Evolutionary conservation across 2,888 invertebrate genomes (phyloP), one percentile per base, ranked within the genome.

Genomic region (Pseudanteris insignis): DNA sequence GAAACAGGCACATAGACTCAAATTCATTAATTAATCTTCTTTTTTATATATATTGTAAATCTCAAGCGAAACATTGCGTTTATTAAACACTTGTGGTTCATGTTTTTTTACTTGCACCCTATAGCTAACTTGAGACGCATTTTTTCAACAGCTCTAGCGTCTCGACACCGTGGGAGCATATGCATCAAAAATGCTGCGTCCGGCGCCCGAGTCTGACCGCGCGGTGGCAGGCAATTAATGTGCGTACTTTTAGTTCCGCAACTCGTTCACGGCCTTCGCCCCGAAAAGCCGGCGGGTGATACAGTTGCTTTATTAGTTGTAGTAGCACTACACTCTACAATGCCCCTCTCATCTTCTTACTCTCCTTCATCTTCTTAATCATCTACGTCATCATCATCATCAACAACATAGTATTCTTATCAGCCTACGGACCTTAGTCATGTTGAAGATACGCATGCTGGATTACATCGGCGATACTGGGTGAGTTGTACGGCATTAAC

Each of bases 391-490:
- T n/a, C n/a, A n/a, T n/a, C n/a, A n/a, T n/a, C n/a, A n/a, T n/a
- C n/a, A n/a, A n/a, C n/a, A n/a, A n/a, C n/a, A n/a, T n/a, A n/a
- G n/a, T n/a, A n/a, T n/a, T n/a, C n/a, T n/a, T n/a, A n/a, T n/a
- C n/a, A n/a, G n/a, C n/a, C n/a, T n/a, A n/a, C n/a, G n/a, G n/a
- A n/a, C n/a, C n/a, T n/a, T n/a, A n/a, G 67, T 50, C 59, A 79
- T 78, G 78, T 69, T 79, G 67, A 79, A 77, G 67, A 77, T 79
- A 70, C 76, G 77, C 54, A 78, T 78, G 78, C 67, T 78, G 72
- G 78, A 79, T 73, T 79, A 78, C 68, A 78, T 78, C 64, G 76
- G 75, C 43, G 78, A 78, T 57, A 70, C 77, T 14, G 76, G 78
- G 78, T 78, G 66, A 79, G 78, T 74, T 50, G 34, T n/a, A 25